phyloP scores from a whole-genome alignment of 2,113 vertebrate species.

The Podocnemis expansa region DNA sequence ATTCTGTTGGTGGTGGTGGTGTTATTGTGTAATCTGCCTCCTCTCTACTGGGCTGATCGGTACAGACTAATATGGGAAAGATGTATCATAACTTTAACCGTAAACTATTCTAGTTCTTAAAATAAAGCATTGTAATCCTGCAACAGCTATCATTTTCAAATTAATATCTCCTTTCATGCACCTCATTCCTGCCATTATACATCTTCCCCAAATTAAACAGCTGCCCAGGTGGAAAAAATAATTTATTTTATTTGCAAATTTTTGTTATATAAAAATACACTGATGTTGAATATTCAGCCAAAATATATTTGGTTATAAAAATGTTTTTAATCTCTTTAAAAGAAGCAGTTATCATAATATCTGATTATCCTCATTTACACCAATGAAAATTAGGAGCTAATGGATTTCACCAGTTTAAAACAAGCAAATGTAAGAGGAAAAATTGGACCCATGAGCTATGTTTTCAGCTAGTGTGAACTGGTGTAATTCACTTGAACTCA shows the following conservation, averaged over 20 bases:
- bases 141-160: slow-evolving; percentile 12
- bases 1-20: no score
- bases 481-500: background rate
- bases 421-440: background rate
- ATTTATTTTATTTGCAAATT: background rate
- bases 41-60: background rate
- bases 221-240: background rate
- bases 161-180: background rate
- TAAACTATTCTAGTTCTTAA: background rate
- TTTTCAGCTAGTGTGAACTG: background rate
- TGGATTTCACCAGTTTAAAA: background rate
- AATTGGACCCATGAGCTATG: background rate
- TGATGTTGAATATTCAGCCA: background rate
- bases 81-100: background rate
- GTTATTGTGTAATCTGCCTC: background rate
- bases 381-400: background rate
- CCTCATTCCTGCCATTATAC: background rate
- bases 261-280: background rate
- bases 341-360: background rate
- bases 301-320: background rate
- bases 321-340: background rate
- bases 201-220: background rate
- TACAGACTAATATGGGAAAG: background rate
- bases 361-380: background rate
- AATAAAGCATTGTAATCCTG: background rate